Evolutionary conservation across 2,797 vertebrate genomes (phyloP), one percentile per base, ranked within the genome.

Genomic region (Oceanodroma leucorhoa): DNA sequence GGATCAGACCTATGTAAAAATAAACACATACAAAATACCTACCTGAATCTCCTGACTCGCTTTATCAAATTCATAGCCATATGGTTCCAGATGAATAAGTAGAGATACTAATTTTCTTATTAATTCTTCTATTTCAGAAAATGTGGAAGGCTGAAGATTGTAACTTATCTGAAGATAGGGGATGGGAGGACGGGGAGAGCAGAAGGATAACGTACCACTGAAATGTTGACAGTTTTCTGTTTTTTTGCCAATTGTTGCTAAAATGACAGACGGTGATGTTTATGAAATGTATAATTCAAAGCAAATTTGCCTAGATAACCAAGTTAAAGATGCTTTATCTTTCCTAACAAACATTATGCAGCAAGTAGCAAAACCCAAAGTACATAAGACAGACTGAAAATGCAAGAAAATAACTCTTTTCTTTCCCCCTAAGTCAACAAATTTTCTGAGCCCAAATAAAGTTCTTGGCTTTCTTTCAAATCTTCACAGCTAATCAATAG

Each of bases 211-310:
- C 10, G 29, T 85, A 85, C 60, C 85, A 96, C 73, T 72, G 91
- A 92, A 97, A 95, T 70, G 38, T 94, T 92, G 96, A 90, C 73
- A 87, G 80, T 76, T 97, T 95, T 96, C 83, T 94, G 77, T 95
- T 94, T 97, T 97, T 97, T 96, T 97, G 93, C 93, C 97, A 96
- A 94, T 96, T 97, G 94, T 98, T 97, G 96, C 91, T 97, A 97
- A 97, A 97, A 94, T 70, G 91, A 95, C 96, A 98, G 97, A 97
- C 58, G 53, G 95, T 87, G 83, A 96, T 96, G 93, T 95, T 97
- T 97, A 97, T 95, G 93, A 97, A 97, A 97, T 97, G 92, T 95
- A 97, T 96, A 97, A 97, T 97, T 97, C 96, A 98, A 95, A 96
- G 94, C 67, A 98, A 97, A 97, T 96, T 96, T 97, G 96, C 97